Percentiles rank a stretch among this genome's conserved stretches.
Conservation (phyloP, 1,140 invertebrate species). For the Anastatus disparis region DNA sequence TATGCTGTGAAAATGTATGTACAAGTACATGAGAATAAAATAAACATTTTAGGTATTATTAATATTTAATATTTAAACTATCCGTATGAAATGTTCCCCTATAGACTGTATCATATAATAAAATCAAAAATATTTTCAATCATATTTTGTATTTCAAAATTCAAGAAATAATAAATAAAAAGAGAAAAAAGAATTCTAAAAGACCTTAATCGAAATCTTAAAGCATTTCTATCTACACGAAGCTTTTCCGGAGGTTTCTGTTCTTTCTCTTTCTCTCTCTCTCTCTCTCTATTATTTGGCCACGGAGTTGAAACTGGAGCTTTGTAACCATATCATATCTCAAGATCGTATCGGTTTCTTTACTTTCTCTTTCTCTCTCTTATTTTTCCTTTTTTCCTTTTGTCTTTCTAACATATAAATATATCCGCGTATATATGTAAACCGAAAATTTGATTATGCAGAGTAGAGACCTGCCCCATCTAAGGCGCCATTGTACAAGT, state of each 20-base stretch:
- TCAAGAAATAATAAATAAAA: too few relatives aligned
- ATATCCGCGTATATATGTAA: background rate
- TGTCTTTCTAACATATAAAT: background rate
- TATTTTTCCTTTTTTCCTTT: too few relatives aligned
- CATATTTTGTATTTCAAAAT: too few relatives aligned
- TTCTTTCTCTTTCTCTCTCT: background rate
- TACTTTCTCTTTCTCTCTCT: background rate
- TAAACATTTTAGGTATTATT: too few relatives aligned
- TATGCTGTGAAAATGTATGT: too few relatives aligned
- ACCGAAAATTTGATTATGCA: slow-evolving; percentile 46
- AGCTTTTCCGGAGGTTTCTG: background rate
- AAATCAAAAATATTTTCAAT: too few relatives aligned
- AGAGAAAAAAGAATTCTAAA: too few relatives aligned
- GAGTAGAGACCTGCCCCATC: slow-evolving; percentile 29
- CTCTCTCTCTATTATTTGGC: slow-evolving; percentile 39
- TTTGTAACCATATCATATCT: slow-evolving; percentile 24
- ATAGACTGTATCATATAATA: too few relatives aligned
- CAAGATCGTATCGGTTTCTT: slow-evolving; percentile 39
- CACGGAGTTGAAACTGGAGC: slow-evolving; percentile 13
- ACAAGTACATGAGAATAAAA: too few relatives aligned
- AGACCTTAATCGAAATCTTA: slow-evolving; percentile 19
- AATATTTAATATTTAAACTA: too few relatives aligned
- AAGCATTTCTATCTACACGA: background rate
- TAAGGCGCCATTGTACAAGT: slow-evolving; percentile 10
- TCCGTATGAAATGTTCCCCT: too few relatives aligned